Evolutionary conservation across 2,797 vertebrate genomes (phyloP), one percentile per base, ranked within the genome.

Genomic region (Sorex maritimensis): DNA sequence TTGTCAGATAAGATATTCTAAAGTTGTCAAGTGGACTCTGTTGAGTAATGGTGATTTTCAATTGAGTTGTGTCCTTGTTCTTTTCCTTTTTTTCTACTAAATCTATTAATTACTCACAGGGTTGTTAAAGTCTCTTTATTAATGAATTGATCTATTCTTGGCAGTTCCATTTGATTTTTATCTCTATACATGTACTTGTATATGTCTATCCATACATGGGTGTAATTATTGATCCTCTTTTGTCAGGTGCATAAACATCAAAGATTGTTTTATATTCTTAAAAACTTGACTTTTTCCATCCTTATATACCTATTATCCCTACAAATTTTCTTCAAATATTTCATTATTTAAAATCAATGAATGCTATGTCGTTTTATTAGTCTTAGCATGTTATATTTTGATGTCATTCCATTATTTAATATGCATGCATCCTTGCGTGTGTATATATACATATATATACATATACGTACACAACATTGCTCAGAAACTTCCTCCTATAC

Each of bases 321-420:
- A 19, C 63, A 44, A 14, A 10, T 19, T 69, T 73, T 30, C 2
- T 72, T 87, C 26, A 74, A 52, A 4, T 30, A 23, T 67, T 91
- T 11, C 65, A 87, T 72, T 46, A 2, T 72, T 69, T 81, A 14
- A 88, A 81, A 23, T 86, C 49, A 81, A 69, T 71, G 75, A 15
- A n/a, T 0, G 34, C 38, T 0, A 8, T 83, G 77, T 38, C 12
- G 58, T 71, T 79, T 72, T 4, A 24, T 72, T n/a, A 65, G 3
- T n/a, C 5, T 17, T 69, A 55, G 24, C 5, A 26, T 80, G 15
- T 4, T 63, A 63, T 38, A 24, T 38, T 13, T 81, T 55, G 13
- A 15, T 58, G 7, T 58, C 14, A 9, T 13, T 58, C 55, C 13
- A 58, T 58, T 17, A 49, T 58, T 58, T 58, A 58, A 58, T 58